Conservation (phyloP, 2,888 invertebrate species). For the Drosophila infuscata region DNA sequence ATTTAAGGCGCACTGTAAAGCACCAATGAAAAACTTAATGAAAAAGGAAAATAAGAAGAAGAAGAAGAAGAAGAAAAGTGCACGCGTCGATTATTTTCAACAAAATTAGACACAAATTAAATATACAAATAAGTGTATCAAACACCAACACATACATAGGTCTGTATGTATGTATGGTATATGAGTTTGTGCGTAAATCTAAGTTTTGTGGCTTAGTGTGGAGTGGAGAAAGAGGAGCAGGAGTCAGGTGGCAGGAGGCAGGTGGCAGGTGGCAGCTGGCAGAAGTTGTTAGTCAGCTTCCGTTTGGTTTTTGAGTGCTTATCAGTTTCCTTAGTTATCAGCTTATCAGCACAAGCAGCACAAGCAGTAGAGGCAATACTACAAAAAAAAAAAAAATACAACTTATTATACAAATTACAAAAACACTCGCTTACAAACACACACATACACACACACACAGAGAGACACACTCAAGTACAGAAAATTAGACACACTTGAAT, state of each 20-base stretch:
- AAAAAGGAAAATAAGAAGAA: background rate
- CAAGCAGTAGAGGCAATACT: slow-evolving; percentile 56
- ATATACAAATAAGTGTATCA: background rate
- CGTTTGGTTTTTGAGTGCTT: slow-evolving; percentile 38
- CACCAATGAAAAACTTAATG: slow-evolving; percentile 1
- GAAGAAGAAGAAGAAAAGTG: background rate
- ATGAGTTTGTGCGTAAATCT: slow-evolving; percentile 1
- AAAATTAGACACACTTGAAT: slow-evolving; percentile 7
- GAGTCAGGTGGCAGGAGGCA: background rate
- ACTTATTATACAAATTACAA: slow-evolving; percentile 22
- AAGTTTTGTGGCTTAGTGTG: background rate
- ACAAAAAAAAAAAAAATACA: slow-evolving; percentile 11
- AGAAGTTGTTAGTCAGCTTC: slow-evolving; percentile 24
- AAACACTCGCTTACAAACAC: slow-evolving; percentile 22
- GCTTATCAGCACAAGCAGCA: slow-evolving; percentile 39
- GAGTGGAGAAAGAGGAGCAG: background rate
- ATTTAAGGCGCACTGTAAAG: slow-evolving; percentile 11
- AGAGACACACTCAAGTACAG: slow-evolving; percentile 15
- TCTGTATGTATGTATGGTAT: background rate
- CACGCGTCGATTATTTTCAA: slow-evolving; percentile 23
- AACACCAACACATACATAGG: background rate
- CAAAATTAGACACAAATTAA: slow-evolving; percentile 14
- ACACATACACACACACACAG: slow-evolving; percentile 19
- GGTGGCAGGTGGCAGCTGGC: too few relatives aligned
- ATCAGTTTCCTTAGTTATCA: slow-evolving; percentile 41